phyloP scores from a whole-genome alignment of 2,797 vertebrate species.

The Sphenopsis melanotis region DNA sequence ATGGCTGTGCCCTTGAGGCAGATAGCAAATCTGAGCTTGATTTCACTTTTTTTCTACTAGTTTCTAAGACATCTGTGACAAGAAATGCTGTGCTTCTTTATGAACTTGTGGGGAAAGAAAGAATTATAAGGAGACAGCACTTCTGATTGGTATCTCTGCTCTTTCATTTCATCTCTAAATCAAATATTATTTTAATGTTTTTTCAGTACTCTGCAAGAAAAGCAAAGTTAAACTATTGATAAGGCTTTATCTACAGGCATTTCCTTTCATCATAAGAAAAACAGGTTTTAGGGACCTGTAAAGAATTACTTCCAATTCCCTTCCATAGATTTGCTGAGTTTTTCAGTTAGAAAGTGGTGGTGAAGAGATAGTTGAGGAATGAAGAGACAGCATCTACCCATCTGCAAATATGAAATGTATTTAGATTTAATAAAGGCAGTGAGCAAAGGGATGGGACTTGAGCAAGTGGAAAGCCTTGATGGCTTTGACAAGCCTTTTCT shows the following conservation, averaged over 20 bases:
- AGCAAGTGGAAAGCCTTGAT: constrained; percentile 24
- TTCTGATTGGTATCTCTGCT: background rate
- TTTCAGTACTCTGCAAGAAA: background rate
- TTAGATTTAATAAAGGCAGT: constrained; percentile 51
- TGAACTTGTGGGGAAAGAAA: background rate
- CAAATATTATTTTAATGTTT: background rate
- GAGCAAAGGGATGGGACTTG: background rate
- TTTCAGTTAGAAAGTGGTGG: background rate
- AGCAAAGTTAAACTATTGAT: background rate
- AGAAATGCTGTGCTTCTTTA: background rate
- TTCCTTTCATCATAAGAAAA: background rate
- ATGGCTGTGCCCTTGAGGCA: background rate
- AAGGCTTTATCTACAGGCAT: constrained; percentile 19
- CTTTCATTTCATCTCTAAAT: background rate
- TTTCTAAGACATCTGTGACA: background rate
- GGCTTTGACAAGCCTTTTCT: constrained; percentile 67
- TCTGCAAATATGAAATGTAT: constrained; percentile 19
- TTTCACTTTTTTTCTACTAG: background rate
- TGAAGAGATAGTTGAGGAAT: background rate
- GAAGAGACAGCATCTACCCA: background rate
- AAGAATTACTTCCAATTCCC: background rate
- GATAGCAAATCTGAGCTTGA: background rate
- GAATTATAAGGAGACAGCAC: background rate
- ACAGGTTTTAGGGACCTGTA: background rate
- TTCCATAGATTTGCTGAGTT: background rate